Evolutionary conservation across 2,113 vertebrate species (phyloP), one percentile per base, ranked within the genome.

Genomic region (Anhinga anhinga): DNA sequence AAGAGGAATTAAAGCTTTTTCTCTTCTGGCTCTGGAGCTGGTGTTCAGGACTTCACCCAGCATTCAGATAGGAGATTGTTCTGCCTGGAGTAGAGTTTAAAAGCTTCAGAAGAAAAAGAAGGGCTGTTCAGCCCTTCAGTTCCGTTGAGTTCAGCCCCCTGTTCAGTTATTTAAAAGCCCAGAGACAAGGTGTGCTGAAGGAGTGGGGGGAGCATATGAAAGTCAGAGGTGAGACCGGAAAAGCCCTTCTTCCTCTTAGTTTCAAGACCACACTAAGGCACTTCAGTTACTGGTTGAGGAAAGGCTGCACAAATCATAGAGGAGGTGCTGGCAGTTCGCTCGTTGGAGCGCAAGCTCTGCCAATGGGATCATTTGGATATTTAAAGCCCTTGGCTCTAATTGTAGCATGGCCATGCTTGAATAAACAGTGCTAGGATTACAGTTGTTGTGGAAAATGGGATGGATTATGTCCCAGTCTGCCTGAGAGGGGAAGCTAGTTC

Each of bases 361-460:
- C 95, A 93, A 2, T 36, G 52, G 84, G 90, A 83, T 94, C 82
- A 50, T 95, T 92, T 92, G 95, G 82, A 89, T 82, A 71, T 44
- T 86, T 73, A 89, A 90, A 93, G 88, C 90, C 84, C 89, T 95
- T 92, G 92, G 90, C 95, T 95, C 56, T 92, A 94, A 93, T 52
- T 86, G 91, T 34, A 89, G 85, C 55, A 38, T 61, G 89, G 50
- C 73, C 73, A 70, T 89, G 96, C 91, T 89, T 87, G 91, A 89
- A 95, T 95, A 73, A 96, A 49, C 91, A 82, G 83, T 55, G 26
- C 70, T 91, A 84, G 89, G 70, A 95, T 95, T 94, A 81, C 74
- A 86, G 61, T 67, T 85, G 49, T 69, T 91, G 71, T 89, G 77
- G 74, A 80, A 95, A 95, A 87, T 59, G 76, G 91, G 72, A 94